phyloP scores from a whole-genome alignment of 2,888 invertebrate genomes.

The Globia sparganii region DNA sequence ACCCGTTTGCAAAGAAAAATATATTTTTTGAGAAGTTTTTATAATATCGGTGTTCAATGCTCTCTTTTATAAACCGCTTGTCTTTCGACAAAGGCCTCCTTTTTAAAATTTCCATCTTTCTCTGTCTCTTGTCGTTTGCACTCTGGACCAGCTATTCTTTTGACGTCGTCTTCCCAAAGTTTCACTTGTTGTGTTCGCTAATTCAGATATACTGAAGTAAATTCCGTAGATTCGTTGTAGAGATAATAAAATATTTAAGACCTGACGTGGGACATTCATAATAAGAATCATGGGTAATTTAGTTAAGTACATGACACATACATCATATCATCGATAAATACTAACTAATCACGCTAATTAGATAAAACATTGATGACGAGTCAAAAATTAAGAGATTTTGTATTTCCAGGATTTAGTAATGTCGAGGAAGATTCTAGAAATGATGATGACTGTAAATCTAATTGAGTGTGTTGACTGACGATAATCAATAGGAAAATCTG shows the following conservation, averaged over 20 bases:
- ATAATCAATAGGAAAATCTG: not conserved
- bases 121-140: too few relatives aligned
- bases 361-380: slow-evolving; percentile 32
- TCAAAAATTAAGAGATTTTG: not conserved
- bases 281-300: slow-evolving; percentile 21
- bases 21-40: too few relatives aligned
- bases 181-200: too few relatives aligned
- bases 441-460: not conserved
- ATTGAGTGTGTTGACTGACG: not conserved
- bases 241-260: slow-evolving; percentile 29
- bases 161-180: too few relatives aligned
- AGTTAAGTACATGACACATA: slow-evolving; percentile 10
- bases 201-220: not conserved
- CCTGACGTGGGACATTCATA: slow-evolving; percentile 13
- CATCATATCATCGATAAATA: slow-evolving; percentile 26
- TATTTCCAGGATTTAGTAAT: not conserved
- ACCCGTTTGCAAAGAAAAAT: too few relatives aligned
- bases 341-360: slow-evolving; percentile 30
- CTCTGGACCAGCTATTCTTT: too few relatives aligned
- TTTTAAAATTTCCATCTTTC: too few relatives aligned
- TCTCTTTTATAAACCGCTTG: too few relatives aligned
- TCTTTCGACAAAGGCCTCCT: too few relatives aligned
- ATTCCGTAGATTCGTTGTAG: not conserved
- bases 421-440: not conserved
- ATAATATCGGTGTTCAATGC: too few relatives aligned